These are phyloP conservation scores for Drosophila bipectinata DNA, from an alignment of 1,140 invertebrate genomes.

Conservation along the genomic window DNA sequence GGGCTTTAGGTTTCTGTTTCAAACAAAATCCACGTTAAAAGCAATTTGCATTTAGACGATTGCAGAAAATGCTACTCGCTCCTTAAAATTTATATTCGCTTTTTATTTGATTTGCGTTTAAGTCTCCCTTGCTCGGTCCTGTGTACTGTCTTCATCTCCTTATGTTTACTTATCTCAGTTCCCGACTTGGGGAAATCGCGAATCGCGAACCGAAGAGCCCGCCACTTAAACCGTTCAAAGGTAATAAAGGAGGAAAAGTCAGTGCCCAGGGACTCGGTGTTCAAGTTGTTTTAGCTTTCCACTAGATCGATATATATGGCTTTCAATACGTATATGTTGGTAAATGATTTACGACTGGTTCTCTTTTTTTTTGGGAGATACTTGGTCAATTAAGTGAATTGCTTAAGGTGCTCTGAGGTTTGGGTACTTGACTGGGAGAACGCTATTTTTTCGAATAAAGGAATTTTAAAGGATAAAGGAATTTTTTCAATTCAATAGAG, in stretches of 20 bases:
- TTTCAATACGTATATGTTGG: conserved; percentile 13
- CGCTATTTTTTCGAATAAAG: no score
- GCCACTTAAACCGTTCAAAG: conserved; percentile 56
- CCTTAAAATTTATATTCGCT: conserved; percentile 63
- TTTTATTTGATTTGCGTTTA: conserved; percentile 69
- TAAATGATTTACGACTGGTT: conserved; percentile 56
- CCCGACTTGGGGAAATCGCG: conserved; percentile 15
- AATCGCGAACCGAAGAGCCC: conserved; percentile 6
- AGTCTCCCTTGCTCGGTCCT: conserved; percentile 2
- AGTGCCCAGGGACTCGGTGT: conserved; percentile 18
- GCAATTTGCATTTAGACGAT: conserved; percentile 61
- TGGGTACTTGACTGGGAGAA: neutral
- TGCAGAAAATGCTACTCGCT: conserved; percentile 31
- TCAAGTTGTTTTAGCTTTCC: conserved; percentile 13
- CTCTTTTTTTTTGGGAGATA: conserved; percentile 18
- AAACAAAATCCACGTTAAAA: conserved; percentile 55
- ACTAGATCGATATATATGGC: conserved; percentile 41
- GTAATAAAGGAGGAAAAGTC: conserved; percentile 56
- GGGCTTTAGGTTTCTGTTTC: conserved; percentile 26
- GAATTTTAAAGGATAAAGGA: no score
- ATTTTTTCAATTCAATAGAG: no score
- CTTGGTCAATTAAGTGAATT: conserved; percentile 55
- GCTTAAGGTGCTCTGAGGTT: conserved; percentile 3
- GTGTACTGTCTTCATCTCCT: neutral
- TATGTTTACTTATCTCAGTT: conserved; percentile 42